phyloP scores from a whole-genome alignment of 2,113 vertebrate species.

The Hippopotamus amphibius region DNA sequence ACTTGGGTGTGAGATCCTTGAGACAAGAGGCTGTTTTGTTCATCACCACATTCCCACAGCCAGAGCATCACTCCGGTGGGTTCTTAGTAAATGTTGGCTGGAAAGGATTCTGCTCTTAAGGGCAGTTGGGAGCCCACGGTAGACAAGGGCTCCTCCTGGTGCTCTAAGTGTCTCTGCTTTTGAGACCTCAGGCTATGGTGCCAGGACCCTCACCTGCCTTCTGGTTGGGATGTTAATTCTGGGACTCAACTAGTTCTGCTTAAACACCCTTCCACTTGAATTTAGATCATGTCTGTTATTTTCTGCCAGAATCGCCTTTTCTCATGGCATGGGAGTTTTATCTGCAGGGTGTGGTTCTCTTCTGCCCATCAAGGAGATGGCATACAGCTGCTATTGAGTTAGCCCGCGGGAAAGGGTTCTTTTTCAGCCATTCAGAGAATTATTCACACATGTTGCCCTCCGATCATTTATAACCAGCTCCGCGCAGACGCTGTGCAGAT shows the following conservation, averaged over 20 bases:
- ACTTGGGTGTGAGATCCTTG: not conserved
- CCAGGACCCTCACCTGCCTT: not conserved
- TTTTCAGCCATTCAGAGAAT: conserved; percentile 60
- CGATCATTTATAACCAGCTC: conserved; percentile 16
- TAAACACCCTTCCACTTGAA: not conserved
- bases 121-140: not conserved
- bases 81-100: not conserved
- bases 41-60: not conserved
- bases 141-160: not conserved
- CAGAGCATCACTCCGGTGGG: not conserved
- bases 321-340: not conserved
- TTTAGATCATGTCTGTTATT: not conserved
- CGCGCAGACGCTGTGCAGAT: conserved; percentile 22
- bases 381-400: not conserved
- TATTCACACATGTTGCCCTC: conserved; percentile 40
- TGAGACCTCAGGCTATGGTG: not conserved
- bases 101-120: no score
- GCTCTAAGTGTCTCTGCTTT: not conserved
- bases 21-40: not conserved
- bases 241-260: not conserved
- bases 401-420: not conserved
- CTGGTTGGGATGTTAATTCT: not conserved
- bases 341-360: not conserved
- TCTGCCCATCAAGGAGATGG: not conserved
- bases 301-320: not conserved